phyloP scores from a whole-genome alignment of 2,888 invertebrate genomes.

The Xestia ashworthii region DNA sequence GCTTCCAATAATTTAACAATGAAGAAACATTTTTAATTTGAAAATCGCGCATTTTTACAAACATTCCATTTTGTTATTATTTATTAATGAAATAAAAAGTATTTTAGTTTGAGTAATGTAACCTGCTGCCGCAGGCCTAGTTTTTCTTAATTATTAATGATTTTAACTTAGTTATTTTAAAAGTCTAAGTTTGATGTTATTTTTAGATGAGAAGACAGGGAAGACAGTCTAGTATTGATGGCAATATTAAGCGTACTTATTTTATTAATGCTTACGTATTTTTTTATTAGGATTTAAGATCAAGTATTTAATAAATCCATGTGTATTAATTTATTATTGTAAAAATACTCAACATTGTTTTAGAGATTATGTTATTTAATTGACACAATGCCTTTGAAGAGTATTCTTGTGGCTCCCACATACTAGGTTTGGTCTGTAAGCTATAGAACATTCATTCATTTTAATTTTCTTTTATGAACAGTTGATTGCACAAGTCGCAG shows the following conservation, averaged over 20 bases:
- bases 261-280: conserved; percentile 68
- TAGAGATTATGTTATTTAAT: conserved; percentile 29
- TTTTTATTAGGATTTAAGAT: conserved; percentile 71
- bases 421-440: background rate
- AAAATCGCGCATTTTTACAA: conserved; percentile 54
- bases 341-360: conserved; percentile 65
- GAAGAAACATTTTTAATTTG: background rate
- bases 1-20: background rate
- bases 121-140: conserved; percentile 27
- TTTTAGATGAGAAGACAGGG: conserved; percentile 56
- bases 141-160: conserved; percentile 36
- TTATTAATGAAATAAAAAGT: conserved; percentile 47
- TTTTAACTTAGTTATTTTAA: conserved; percentile 27
- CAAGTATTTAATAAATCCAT: conserved; percentile 59
- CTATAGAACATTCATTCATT: conserved; percentile 11
- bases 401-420: conserved; percentile 6
- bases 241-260: conserved; percentile 78
- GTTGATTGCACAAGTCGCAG: background rate
- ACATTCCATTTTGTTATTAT: conserved; percentile 72
- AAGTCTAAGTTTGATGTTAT: conserved; percentile 34
- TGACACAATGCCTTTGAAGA: conserved; percentile 13
- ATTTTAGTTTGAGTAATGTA: conserved; percentile 30
- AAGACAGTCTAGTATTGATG: conserved; percentile 64
- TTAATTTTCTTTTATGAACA: background rate
- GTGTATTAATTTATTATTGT: conserved; percentile 66